Evolutionary conservation across 2,888 invertebrate species (phyloP).

Genomic region (Embidobia sp.): DNA sequence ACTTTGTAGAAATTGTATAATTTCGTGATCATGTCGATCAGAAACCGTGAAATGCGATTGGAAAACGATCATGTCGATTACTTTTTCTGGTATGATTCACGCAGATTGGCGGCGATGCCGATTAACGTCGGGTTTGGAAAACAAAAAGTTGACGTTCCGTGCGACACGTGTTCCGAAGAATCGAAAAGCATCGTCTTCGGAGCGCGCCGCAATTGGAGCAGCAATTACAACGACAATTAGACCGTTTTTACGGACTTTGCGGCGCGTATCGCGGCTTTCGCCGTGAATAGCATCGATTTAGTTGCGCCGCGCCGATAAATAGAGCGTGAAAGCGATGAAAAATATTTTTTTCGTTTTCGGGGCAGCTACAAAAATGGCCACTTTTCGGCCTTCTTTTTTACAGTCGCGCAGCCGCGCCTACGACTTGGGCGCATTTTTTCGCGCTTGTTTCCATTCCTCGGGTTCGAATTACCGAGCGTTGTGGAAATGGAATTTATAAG

Average conservation of each 20-base stretch:
- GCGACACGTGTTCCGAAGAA: constrained; percentile 56
- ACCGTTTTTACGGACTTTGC: constrained; percentile 62
- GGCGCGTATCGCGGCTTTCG: constrained; percentile 61
- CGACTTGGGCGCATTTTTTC: no score
- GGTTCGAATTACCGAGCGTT: constrained; percentile 10
- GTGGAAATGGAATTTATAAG: constrained; percentile 15
- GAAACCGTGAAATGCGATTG: constrained; percentile 48
- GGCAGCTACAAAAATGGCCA: no score
- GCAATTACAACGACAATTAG: constrained; percentile 65
- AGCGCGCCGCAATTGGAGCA: constrained; percentile 58
- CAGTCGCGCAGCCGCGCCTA: no score
- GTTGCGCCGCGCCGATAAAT: constrained; percentile 39
- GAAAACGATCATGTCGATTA: constrained; percentile 33
- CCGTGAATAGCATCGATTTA: constrained; percentile 50
- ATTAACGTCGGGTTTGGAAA: constrained; percentile 40
- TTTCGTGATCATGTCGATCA: constrained; percentile 33
- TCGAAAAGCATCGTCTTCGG: constrained; percentile 51
- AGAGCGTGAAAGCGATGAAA: constrained; percentile 52
- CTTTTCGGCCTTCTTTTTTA: no score
- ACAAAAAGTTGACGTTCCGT: constrained; percentile 58
- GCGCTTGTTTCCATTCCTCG: constrained; percentile 23
- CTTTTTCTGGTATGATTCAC: constrained; percentile 32
- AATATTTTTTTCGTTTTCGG: no score
- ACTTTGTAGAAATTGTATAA: constrained; percentile 24
- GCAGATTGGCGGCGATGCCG: constrained; percentile 42